These are phyloP conservation scores for Loris lydekkerianus DNA, from an alignment of 2,797 vertebrate genomes.

Conservation along the genomic window DNA sequence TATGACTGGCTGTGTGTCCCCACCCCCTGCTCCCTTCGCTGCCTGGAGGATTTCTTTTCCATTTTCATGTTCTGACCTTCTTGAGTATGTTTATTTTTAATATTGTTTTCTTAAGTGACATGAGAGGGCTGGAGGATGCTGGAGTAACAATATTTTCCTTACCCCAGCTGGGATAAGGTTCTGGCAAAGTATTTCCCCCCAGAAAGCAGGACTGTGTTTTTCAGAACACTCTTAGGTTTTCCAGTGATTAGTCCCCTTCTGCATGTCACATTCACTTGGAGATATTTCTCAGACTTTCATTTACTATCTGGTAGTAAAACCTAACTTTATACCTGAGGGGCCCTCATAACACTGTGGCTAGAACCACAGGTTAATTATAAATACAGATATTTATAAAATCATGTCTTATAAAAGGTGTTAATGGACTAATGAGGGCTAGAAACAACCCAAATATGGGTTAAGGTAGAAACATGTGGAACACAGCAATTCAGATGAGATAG, in stretches of 20 bases:
- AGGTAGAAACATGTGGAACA: background rate
- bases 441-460: background rate
- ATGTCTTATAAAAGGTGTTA: background rate
- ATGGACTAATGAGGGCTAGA: background rate
- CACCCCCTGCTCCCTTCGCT: background rate
- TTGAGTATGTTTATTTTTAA: background rate
- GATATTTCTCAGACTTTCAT: background rate
- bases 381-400: background rate
- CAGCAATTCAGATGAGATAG: background rate
- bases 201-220: background rate
- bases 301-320: background rate
- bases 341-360: background rate
- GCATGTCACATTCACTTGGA: background rate
- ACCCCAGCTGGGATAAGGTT: background rate
- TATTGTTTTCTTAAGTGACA: too few species aligned
- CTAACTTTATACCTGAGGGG: too few species aligned
- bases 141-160: background rate
- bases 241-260: background rate
- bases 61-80: background rate
- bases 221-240: background rate
- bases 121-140: background rate
- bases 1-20: background rate
- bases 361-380: background rate
- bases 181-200: background rate
- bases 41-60: background rate